Evolutionary conservation across 1,140 invertebrate species (phyloP), one percentile per base, ranked within the genome.

Genomic region (Drosophila gunungcola): DNA sequence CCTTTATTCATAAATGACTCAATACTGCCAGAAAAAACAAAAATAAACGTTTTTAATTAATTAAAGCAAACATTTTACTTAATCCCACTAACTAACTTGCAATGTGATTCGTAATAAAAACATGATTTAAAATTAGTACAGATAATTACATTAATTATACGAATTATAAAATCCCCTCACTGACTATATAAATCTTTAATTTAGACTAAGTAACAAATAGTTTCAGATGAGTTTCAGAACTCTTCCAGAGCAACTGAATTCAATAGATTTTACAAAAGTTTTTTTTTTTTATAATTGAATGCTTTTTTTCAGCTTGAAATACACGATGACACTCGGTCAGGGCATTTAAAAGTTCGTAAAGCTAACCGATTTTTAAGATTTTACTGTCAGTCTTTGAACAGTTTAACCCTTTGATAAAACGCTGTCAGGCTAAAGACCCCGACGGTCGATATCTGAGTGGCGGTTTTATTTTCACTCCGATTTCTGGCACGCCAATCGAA

Each of bases 351-450:
- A 60, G 39, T 63, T 36, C 1, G 21, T 10, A 42, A 3, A 13
- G n/a, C 13, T 7, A 2, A 27, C 2, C 7, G 36, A 29, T 62
- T 42, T 41, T 36, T 4, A 1, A 39, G 53, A 60, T 60, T 60
- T 27, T 63, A 10, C 32, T 34, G 54, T 42, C 54, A 42, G 60
- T 4, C 27, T 32, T 42, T 58, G 42, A 60, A 42, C 54, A 42
- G 27, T 36, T 63, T 63, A 63, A 63, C 29, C 60, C 60, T 21
- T 63, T 63, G 60, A 58, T 42, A 63, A 62, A 62, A 64, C 6
- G 11, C 16, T 68, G 45, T 64, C 60, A 42, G 64, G 64, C 64
- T 68, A 62, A 48, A 67, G 64, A 68, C 63, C 63, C 29, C 41
- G 48, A 53, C 25, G n/a, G 2, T 32, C 52, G 48, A 36, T 64